phyloP scores from a whole-genome alignment of 2,113 vertebrate species.

The Dermatemys mawii region DNA sequence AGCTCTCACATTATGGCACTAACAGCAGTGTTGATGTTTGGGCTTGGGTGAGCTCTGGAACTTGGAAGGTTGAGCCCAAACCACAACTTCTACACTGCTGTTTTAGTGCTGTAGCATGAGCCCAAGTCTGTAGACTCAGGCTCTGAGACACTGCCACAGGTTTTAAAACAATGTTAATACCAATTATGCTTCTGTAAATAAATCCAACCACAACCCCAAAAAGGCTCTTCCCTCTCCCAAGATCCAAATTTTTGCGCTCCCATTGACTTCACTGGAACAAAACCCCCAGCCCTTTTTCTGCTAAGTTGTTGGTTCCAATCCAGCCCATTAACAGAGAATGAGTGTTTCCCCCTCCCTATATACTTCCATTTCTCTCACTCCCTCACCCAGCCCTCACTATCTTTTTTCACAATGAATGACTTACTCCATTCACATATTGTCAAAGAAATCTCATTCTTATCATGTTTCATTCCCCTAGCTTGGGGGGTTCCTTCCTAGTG shows the following conservation, averaged over 20 bases:
- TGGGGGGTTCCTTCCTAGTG: not conserved
- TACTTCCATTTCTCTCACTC: not conserved
- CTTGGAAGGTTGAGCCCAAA: not conserved
- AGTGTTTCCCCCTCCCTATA: not conserved
- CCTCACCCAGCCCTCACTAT: not conserved
- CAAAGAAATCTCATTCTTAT: not conserved
- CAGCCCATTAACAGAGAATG: not conserved
- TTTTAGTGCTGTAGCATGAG: not conserved
- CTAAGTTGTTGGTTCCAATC: fast-evolving
- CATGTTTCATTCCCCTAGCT: not conserved
- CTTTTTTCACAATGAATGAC: not conserved
- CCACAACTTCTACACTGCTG: not conserved
- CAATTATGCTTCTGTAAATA: not conserved
- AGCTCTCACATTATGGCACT: too few species aligned
- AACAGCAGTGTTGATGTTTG: not conserved
- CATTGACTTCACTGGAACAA: not conserved
- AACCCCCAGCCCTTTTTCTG: not conserved
- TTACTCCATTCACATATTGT: not conserved
- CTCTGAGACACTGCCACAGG: not conserved
- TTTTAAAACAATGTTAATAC: not conserved
- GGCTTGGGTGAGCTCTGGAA: not conserved
- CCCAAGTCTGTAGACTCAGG: not conserved
- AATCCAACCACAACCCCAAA: too few species aligned
- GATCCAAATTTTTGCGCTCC: not conserved
- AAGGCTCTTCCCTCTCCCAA: too few species aligned